Evolutionary conservation across 2,797 vertebrate genomes (phyloP).

Genomic region (Esox lucius): DNA sequence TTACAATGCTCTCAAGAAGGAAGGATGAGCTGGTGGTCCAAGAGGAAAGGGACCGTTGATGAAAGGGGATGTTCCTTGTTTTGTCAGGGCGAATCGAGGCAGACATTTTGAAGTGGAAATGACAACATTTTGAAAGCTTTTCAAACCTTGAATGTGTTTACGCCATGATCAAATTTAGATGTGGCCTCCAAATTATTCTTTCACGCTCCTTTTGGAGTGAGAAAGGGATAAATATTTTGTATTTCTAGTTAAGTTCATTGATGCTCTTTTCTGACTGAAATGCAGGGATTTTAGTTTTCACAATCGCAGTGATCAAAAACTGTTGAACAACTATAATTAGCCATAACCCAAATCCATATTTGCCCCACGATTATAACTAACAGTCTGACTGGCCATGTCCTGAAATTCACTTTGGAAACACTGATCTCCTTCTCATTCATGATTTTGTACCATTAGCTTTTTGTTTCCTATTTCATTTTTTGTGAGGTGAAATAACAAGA

Average conservation of each 20-base stretch:
- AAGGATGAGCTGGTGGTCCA: background rate
- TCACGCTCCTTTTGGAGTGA: background rate
- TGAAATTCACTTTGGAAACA: slow-evolving; percentile 12
- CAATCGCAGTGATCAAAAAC: slow-evolving; percentile 29
- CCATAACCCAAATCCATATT: slow-evolving; percentile 31
- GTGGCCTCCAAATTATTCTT: background rate
- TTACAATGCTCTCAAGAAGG: slow-evolving; percentile 4
- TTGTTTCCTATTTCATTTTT: background rate
- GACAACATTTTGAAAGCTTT: too few relatives aligned
- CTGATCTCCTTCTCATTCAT: slow-evolving; percentile 15
- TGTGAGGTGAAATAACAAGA: background rate
- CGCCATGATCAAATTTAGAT: too few relatives aligned
- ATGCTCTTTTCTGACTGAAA: slow-evolving; percentile 18
- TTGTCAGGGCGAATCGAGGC: too few relatives aligned
- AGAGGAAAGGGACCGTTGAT: background rate
- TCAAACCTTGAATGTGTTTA: too few relatives aligned
- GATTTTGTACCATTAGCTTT: slow-evolving; percentile 19
- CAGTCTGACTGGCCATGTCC: slow-evolving; percentile 7
- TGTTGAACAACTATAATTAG: slow-evolving; percentile 36
- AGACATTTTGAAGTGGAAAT: too few relatives aligned
- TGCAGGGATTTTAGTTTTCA: slow-evolving; percentile 15
- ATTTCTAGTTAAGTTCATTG: slow-evolving; percentile 13
- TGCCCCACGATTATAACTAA: slow-evolving; percentile 5
- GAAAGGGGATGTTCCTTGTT: background rate
- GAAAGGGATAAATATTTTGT: background rate